Evolutionary conservation across 2,888 invertebrate genomes (phyloP).

Genomic region (Aspidiotus rigidus): DNA sequence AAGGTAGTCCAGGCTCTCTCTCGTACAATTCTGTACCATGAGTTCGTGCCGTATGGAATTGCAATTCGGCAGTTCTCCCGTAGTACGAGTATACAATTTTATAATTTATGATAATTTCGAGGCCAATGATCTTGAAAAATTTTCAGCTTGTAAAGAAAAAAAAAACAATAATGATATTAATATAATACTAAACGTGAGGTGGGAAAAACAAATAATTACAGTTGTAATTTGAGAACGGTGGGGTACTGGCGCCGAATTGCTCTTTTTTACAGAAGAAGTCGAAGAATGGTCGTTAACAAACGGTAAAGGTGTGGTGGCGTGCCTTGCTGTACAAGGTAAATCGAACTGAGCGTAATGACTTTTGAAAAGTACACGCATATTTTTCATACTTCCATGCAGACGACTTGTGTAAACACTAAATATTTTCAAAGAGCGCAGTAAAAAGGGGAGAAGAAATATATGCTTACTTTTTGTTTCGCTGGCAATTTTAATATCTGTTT

Average conservation of each 20-base stretch:
- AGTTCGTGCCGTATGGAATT: too few species aligned
- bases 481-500: too few species aligned
- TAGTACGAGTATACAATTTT: too few species aligned
- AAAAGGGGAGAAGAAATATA: too few species aligned
- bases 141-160: not conserved
- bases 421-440: too few species aligned
- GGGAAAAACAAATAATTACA: slow-evolving; percentile 24
- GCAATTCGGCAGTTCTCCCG: too few species aligned
- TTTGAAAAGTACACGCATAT: slow-evolving; percentile 33
- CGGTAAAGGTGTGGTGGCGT: not conserved
- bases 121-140: not conserved
- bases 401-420: slow-evolving; percentile 8
- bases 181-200: slow-evolving; percentile 14
- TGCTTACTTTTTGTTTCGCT: too few species aligned
- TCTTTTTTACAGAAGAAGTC: slow-evolving; percentile 12
- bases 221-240: slow-evolving; percentile 31
- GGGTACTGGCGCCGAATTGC: slow-evolving; percentile 32
- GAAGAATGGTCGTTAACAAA: slow-evolving; percentile 29
- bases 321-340: slow-evolving; percentile 3
- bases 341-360: slow-evolving; percentile 32
- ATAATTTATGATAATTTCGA: too few species aligned
- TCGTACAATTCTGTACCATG: too few species aligned
- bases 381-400: slow-evolving; percentile 18
- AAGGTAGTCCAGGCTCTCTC: too few species aligned
- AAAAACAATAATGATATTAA: slow-evolving; percentile 20